phyloP scores from a whole-genome alignment of 2,888 invertebrate species.

The Marronus borbonicus region DNA sequence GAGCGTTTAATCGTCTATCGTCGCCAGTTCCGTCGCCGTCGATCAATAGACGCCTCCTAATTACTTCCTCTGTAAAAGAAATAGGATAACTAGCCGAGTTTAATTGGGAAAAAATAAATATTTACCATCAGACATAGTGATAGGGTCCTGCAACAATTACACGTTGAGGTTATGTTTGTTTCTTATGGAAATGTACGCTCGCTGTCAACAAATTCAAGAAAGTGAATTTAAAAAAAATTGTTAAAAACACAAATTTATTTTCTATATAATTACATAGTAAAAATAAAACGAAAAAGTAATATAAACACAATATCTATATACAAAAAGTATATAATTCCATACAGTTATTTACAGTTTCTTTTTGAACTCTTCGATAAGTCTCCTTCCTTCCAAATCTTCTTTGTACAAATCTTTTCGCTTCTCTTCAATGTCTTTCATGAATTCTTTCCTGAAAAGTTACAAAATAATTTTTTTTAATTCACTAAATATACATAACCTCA shows the following conservation, averaged over 20 bases:
- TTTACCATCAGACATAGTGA: constrained; percentile 52
- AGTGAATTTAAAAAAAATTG: background rate
- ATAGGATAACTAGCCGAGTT: constrained; percentile 1
- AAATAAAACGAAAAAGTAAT: background rate
- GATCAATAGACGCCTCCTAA: constrained; percentile 89
- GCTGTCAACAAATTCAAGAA: background rate
- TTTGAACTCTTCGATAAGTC: constrained; percentile 53
- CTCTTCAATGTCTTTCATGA: constrained; percentile 53
- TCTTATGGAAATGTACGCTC: background rate
- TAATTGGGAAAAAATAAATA: background rate
- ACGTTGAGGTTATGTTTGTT: constrained; percentile 37
- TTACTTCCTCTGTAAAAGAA: constrained; percentile 87
- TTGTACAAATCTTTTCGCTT: constrained; percentile 52
- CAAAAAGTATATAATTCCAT: too few species aligned
- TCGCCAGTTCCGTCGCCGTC: constrained; percentile 99
- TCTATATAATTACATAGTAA: background rate
- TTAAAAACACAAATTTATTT: background rate
- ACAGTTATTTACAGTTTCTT: constrained; percentile 27
- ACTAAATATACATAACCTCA: constrained; percentile 48
- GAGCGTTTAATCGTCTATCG: constrained; percentile 88
- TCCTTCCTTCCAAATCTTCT: constrained; percentile 50
- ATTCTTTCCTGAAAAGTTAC: constrained; percentile 48
- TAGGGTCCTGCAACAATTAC: background rate
- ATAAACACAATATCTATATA: background rate
- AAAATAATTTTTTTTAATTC: background rate